Conservation (phyloP, 2,888 invertebrate genomes). For the Agrenia bidenticulata region DNA sequence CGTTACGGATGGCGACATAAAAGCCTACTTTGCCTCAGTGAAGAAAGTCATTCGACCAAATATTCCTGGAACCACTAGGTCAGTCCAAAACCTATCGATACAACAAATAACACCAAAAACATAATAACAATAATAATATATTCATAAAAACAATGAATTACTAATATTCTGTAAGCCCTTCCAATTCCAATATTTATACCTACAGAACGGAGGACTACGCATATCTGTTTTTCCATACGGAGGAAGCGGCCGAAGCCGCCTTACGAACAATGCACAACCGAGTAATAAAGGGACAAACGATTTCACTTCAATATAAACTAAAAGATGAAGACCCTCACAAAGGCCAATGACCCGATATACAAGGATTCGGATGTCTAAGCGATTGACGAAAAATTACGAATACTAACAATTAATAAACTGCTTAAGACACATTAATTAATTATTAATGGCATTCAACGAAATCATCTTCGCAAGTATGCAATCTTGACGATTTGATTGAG, state of each 20-base stretch:
- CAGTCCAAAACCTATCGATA: not conserved
- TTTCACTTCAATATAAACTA: slow-evolving; percentile 24
- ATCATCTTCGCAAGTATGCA: too few relatives aligned
- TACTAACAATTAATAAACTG: too few relatives aligned
- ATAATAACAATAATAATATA: too few relatives aligned
- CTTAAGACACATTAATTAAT: too few relatives aligned
- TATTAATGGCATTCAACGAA: too few relatives aligned
- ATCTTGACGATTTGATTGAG: too few relatives aligned
- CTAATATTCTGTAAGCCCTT: not conserved
- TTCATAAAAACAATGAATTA: too few relatives aligned
- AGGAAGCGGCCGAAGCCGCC: slow-evolving; percentile 39
- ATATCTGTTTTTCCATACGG: slow-evolving; percentile 30
- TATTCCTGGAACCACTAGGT: slow-evolving; percentile 15
- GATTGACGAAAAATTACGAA: too few relatives aligned
- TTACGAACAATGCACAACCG: slow-evolving; percentile 32
- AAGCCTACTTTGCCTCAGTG: slow-evolving; percentile 35
- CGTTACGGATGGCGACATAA: slow-evolving; percentile 28
- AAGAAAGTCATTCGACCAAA: slow-evolving; percentile 28
- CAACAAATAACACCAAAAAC: too few relatives aligned
- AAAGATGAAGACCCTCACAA: slow-evolving; percentile 26
- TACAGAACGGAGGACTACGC: slow-evolving; percentile 25
- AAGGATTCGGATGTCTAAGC: too few relatives aligned
- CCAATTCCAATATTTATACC: not conserved
- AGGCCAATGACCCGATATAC: too few relatives aligned
- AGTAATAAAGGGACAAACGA: slow-evolving; percentile 23